These are phyloP conservation scores for Leptinotarsa tumamoca DNA, from an alignment of 2,888 invertebrate species.

Conservation along the genomic window DNA sequence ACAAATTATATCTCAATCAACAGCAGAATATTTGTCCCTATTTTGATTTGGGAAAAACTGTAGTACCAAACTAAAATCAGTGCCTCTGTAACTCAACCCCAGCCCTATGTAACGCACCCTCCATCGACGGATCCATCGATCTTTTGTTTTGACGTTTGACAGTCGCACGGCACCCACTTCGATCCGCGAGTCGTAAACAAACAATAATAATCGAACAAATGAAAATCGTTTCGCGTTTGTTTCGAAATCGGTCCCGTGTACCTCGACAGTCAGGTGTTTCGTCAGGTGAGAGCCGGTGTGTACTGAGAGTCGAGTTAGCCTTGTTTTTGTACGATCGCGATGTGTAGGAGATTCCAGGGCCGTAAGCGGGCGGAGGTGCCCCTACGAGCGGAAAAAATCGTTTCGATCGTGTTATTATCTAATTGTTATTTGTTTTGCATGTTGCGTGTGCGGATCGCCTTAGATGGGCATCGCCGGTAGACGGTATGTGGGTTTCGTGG, in stretches of 20 bases:
- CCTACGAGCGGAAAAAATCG: conserved; percentile 26
- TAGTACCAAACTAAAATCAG: background rate
- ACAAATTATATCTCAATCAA: conserved; percentile 3
- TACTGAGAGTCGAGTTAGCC: conserved; percentile 58
- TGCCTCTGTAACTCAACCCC: background rate
- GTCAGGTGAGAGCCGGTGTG: conserved; percentile 63
- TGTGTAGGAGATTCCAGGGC: conserved; percentile 60
- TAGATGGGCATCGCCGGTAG: conserved; percentile 39
- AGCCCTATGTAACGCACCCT: background rate
- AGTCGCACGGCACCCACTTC: conserved; percentile 17
- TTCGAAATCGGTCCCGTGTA: conserved; percentile 40
- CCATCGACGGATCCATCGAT: background rate
- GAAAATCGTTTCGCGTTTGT: conserved; percentile 33
- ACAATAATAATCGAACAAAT: conserved; percentile 29
- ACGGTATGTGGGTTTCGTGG: background rate
- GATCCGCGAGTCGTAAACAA: background rate
- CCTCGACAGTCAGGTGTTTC: conserved; percentile 60
- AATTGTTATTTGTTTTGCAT: conserved; percentile 30
- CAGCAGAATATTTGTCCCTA: background rate
- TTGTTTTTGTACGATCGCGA: conserved; percentile 52
- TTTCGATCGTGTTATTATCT: conserved; percentile 26
- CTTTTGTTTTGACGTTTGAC: conserved; percentile 31
- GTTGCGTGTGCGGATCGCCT: conserved; percentile 31
- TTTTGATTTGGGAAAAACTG: background rate
- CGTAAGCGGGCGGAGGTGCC: conserved; percentile 51